phyloP scores from a whole-genome alignment of 2,797 vertebrate species.

The Cynopterus sphinx region DNA sequence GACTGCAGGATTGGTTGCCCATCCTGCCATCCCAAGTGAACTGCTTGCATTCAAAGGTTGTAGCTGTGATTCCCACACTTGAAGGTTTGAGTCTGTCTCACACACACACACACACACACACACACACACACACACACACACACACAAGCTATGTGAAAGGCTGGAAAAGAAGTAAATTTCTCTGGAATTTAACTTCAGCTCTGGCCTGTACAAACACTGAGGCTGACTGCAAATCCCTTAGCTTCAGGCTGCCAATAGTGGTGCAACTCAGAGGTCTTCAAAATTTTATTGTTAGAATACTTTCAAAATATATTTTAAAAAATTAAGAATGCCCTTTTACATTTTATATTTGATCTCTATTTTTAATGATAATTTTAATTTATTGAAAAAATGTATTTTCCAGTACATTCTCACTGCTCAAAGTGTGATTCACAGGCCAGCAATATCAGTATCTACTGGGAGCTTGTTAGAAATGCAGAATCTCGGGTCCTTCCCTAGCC shows the following conservation, averaged over 20 bases:
- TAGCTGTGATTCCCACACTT: background rate
- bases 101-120: no score
- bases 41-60: background rate
- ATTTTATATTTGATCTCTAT: slow-evolving; percentile 18
- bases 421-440: background rate
- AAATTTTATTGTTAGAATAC: background rate
- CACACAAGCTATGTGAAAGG: background rate
- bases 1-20: background rate
- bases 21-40: background rate
- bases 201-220: slow-evolving; percentile 55
- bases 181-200: slow-evolving; percentile 69
- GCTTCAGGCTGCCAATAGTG: background rate
- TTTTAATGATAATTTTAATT: slow-evolving; percentile 26
- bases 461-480: slow-evolving; percentile 38
- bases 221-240: slow-evolving; percentile 6
- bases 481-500: background rate
- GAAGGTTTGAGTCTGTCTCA: background rate
- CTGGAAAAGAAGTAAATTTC: slow-evolving; percentile 32
- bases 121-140: no score
- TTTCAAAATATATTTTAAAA: background rate
- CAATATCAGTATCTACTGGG: background rate
- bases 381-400: background rate
- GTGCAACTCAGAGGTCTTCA: background rate
- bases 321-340: background rate
- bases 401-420: background rate